Conservation (phyloP, 30 jellyfish, hydroid and myxozoan species). For the Aurelia sp. region DNA sequence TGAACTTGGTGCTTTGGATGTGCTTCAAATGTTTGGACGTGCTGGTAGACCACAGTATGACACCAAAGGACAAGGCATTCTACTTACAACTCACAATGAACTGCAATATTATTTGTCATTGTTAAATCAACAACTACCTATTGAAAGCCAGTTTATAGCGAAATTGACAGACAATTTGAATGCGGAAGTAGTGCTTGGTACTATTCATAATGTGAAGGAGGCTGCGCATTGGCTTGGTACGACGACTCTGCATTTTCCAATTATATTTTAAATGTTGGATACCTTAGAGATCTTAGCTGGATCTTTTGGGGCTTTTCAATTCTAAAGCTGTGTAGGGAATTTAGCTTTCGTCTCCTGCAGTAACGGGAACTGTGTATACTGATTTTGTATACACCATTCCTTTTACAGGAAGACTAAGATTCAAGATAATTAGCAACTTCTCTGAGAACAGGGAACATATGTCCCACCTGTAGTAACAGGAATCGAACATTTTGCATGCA, state of each 20-base stretch:
- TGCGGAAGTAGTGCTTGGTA: constrained; percentile 97
- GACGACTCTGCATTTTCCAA: background rate
- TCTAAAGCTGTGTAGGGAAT: too few species aligned
- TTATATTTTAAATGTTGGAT: background rate
- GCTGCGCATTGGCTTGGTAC: constrained; percentile 98
- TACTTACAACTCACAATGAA: constrained; percentile 94
- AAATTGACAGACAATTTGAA: constrained; percentile 93
- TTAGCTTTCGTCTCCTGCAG: too few species aligned
- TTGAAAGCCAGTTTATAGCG: constrained; percentile 93
- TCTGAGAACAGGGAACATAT: too few species aligned
- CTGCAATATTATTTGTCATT: constrained; percentile 93
- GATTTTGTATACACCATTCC: too few species aligned
- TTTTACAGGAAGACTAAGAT: too few species aligned
- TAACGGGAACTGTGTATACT: too few species aligned
- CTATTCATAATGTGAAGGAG: constrained; percentile 92
- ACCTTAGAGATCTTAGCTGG: background rate
- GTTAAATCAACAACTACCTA: constrained; percentile 97
- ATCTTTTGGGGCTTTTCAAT: background rate
- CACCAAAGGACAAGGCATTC: constrained; percentile 97
- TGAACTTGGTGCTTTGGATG: constrained; percentile 99
- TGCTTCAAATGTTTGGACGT: constrained; percentile 99
- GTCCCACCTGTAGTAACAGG: too few species aligned
- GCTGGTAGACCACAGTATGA: constrained; percentile 99
- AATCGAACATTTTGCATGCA: too few species aligned
- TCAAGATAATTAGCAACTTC: too few species aligned